These are phyloP conservation scores for Cyprinus carpio DNA, from an alignment of 2,113 vertebrate species.

Conservation along the genomic window DNA sequence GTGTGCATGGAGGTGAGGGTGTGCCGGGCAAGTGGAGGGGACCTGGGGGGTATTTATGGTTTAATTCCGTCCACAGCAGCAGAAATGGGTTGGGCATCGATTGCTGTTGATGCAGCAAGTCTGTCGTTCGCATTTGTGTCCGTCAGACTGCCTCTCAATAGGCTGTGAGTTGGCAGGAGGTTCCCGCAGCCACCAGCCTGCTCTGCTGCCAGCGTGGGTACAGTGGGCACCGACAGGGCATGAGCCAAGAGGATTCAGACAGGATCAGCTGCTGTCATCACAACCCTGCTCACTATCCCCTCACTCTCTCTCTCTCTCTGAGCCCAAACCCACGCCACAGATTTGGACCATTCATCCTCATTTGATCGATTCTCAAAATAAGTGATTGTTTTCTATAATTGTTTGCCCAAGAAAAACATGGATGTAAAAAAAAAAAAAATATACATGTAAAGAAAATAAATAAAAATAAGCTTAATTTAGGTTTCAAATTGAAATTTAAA, in stretches of 20 bases:
- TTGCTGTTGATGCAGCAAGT: constrained; percentile 83
- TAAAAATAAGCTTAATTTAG: no score
- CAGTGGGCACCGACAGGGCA: constrained; percentile 64
- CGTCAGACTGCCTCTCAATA: constrained; percentile 80
- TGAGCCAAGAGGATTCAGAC: constrained; percentile 71
- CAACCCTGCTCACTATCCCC: constrained; percentile 56
- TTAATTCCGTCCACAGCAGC: constrained; percentile 81
- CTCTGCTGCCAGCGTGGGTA: constrained; percentile 64
- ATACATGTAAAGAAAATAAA: no score
- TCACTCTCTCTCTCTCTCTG: constrained; percentile 33
- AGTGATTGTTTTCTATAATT: not conserved
- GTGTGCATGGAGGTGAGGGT: constrained; percentile 43
- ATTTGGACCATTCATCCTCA: not conserved
- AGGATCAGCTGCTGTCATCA: constrained; percentile 71
- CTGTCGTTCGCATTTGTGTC: constrained; percentile 80
- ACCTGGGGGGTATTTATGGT: constrained; percentile 82
- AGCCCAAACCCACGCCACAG: not conserved
- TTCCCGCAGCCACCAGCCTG: constrained; percentile 61
- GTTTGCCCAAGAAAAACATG: not conserved
- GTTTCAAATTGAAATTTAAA: no score
- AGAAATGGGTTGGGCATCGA: constrained; percentile 70
- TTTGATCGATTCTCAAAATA: not conserved
- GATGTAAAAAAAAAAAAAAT: no score
- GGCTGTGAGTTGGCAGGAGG: constrained; percentile 68
- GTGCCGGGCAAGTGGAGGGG: constrained; percentile 63